These are phyloP conservation scores for Coregonus ussuriensis DNA, from an alignment of 2,797 vertebrate species.

Conservation along the genomic window DNA sequence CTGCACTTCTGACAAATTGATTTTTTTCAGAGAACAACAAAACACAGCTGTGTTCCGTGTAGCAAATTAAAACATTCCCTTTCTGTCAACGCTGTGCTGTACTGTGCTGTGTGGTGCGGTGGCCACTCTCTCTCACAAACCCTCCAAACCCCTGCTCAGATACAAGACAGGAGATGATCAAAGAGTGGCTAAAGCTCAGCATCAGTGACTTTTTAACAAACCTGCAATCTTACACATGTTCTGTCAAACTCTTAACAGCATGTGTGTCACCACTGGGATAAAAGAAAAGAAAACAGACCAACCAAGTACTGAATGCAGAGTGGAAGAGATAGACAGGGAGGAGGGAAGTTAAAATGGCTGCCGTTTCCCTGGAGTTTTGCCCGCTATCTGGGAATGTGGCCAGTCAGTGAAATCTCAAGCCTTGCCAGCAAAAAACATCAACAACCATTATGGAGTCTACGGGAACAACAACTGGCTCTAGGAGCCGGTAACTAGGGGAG, in stretches of 20 bases:
- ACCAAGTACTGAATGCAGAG: not conserved
- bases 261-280: not conserved
- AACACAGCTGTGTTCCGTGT: conserved; percentile 56
- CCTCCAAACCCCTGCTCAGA: conserved; percentile 1
- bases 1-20: conserved; percentile 62
- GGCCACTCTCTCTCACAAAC: conserved; percentile 27
- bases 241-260: conserved; percentile 2
- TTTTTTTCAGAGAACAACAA: conserved; percentile 45
- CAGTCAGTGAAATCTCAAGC: conserved; percentile 51
- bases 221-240: conserved; percentile 14
- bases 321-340: not conserved
- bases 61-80: conserved; percentile 71
- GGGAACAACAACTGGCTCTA: conserved; percentile 57
- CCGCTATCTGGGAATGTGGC: conserved; percentile 16
- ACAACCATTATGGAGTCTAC: conserved; percentile 40
- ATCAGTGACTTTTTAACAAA: conserved; percentile 33
- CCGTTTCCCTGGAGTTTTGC: not conserved
- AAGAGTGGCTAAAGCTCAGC: conserved; percentile 40
- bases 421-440: conserved; percentile 56
- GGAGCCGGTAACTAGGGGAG: not conserved
- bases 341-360: not conserved
- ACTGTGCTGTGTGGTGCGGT: not conserved
- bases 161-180: conserved; percentile 43
- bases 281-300: not conserved
- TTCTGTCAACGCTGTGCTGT: conserved; percentile 16